Evolutionary conservation across 2,797 vertebrate species (phyloP).

Genomic region (Mareca strepera): DNA sequence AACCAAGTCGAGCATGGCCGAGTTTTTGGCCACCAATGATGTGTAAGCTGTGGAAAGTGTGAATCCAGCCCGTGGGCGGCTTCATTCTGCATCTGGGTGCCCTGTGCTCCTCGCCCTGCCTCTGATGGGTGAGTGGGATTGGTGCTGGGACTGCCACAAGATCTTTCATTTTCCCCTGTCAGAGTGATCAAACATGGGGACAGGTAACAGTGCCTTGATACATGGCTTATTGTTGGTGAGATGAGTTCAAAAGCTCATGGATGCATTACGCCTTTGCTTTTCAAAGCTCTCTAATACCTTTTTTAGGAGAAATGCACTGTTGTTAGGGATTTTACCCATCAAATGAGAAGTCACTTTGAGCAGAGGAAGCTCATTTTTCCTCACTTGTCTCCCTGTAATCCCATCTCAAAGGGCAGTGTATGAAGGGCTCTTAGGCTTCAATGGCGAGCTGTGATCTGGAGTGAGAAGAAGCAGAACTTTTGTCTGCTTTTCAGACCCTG

Average conservation of each 20-base stretch:
- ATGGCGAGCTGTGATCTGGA: background rate
- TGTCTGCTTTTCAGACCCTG: background rate
- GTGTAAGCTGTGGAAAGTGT: background rate
- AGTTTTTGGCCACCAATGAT: background rate
- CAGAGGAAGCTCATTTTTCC: background rate
- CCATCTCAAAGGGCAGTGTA: background rate
- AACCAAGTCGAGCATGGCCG: background rate
- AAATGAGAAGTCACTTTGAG: background rate
- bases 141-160: background rate
- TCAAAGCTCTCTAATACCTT: background rate
- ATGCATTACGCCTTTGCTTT: background rate
- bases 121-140: background rate
- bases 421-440: background rate
- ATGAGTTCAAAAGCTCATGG: background rate
- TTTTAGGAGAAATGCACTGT: background rate
- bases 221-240: background rate
- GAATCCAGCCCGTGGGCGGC: background rate
- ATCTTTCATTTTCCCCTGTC: background rate
- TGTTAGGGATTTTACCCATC: background rate
- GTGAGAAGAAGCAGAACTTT: background rate
- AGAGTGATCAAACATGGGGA: background rate
- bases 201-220: background rate
- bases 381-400: background rate
- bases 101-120: accelerated
- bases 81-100: background rate